Evolutionary conservation across 2,888 invertebrate species (phyloP), one percentile per base, ranked within the genome.

Genomic region (Nymphalis polychloros): DNA sequence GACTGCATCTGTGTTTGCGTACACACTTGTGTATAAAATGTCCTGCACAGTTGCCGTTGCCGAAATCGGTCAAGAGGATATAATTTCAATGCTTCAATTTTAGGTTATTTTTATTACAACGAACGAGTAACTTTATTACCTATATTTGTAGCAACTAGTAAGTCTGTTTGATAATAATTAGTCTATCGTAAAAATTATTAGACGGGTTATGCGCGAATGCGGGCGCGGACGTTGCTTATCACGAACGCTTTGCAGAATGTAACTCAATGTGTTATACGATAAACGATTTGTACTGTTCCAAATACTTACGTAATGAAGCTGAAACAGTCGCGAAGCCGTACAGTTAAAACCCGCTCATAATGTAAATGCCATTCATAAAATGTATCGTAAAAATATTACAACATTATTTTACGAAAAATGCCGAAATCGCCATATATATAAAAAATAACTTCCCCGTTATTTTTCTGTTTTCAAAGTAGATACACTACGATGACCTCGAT

Each of bases 281-380:
- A 85, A 78, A 78, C 79, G 71, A 78, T 78, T 78, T 78, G 81
- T 76, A 81, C 79, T 81, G 81, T 79, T 82, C 83, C 78, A 82
- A 81, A 82, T 82, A 82, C 79, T 82, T 82, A 82, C 79, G 84
- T 80, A 84, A 82, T 77, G 77, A 76, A 76, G 75, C 76, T 76
- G 78, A 70, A 16, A 55, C 64, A 63, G 65, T 67, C 49, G 64
- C 63, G 70, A 72, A 70, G 70, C 68, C 69, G 47, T 72, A 69
- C 52, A 61, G 55, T 57, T 60, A 53, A 65, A 65, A 67, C 61
- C 61, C 55, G 48, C 67, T 62, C 67, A 67, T 68, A 63, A 59
- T 59, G 50, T 64, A 62, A 46, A 20, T 64, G 53, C 57, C 66
- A 57, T 69, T 68, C 60, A 64, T 64, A 68, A 68, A 68, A 57